Evolutionary conservation across 2,113 vertebrate species (phyloP), one percentile per base, ranked within the genome.

Genomic region (Carettochelys insculpta): DNA sequence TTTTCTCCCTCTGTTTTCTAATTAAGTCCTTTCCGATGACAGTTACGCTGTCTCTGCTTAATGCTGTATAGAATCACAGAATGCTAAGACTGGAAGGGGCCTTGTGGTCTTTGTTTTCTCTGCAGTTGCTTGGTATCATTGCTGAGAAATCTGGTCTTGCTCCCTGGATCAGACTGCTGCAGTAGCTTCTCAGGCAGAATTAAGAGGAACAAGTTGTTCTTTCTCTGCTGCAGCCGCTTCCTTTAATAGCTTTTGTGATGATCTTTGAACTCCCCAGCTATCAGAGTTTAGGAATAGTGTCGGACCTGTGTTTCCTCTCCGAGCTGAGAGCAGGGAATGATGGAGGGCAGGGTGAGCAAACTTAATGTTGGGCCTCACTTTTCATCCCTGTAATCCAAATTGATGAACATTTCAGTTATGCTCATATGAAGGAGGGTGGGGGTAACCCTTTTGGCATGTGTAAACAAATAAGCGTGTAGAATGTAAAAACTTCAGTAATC

Each of bases 111-210:
- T 89, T 92, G 90, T 94, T 82, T 86, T 92, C 83, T 93, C 88
- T 94, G 92, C 92, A 77, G 82, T 9, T 77, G 52, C 87, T 95
- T 82, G 76, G 80, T 20, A 76, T 75, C 41, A 82, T 50, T 68
- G 12, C 56, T 22, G 76, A 93, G 82, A 94, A 87, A 68, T 38
- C 4, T 13, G 82, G 91, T 92, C 91, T 94, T 88, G 85, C 85
- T 65, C 54, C 50, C 41, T 76, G 19, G 22, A 82, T 82, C 53
- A 41, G 45, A 76, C 9, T 71, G 82, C 76, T 52, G 77, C 19
- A 6, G 0, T 0, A 13, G 38, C 27, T 92, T 56, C 47, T 85
- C 0, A 0, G n/a, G n/a, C n/a, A n/a, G n/a, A n/a, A n/a, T n/a
- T n/a, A n/a, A n/a, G n/a, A n/a, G n/a, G 96, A 83, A 95, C 41